Base-by-base conservation (phyloP, 1,140 invertebrate species). In the Heliconius eleuchia region DNA sequence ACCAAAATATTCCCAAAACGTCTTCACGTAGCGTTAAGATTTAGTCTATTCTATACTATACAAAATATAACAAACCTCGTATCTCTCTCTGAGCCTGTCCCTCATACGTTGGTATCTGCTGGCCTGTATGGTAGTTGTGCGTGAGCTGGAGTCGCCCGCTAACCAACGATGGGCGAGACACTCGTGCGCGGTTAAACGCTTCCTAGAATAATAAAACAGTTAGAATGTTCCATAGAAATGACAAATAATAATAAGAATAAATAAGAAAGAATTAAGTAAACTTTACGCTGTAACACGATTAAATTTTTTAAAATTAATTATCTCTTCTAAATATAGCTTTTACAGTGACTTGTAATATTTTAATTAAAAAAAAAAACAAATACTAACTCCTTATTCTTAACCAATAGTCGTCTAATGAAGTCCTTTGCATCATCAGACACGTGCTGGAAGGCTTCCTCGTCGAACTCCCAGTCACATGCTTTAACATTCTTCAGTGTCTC, bases 401-500 rank as follows among this genome's bases (percentile, higher is more conserved):
- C 94, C 1, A 99, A 96, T 77, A 99, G 95, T 89, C 97, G 96
- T 77, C 97, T 96, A 92, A 99, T 99, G 91, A 99, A 99, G 95
- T 99, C 99, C 95, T 99, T 99, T 82, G 97, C 99, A 92, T 99
- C 98, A 71, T 99, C 98, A 2, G 99, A 99, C 72, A 99, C 98
- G 85, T 97, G 96, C 7, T 96, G 95, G 95, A 99, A 99, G 27
- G 99, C 97, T 91, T 99, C 97, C 89, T 98, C 97, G 93, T 99
- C 98, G 95, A 99, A 99, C 95, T 99, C 98, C 99, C 99, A 99
- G 92, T 99, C 98, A 89, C 99, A 99, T 34, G 98, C 97, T 93
- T 99, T 99, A 1, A 99, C 99, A 93, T 99, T 99, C 93, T 99
- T 99, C 71, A 99, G 92, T 0, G 99, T 99, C 87, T 99, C 99